phyloP scores from a whole-genome alignment of 2,113 vertebrate species.

The Microcebus jonahi region DNA sequence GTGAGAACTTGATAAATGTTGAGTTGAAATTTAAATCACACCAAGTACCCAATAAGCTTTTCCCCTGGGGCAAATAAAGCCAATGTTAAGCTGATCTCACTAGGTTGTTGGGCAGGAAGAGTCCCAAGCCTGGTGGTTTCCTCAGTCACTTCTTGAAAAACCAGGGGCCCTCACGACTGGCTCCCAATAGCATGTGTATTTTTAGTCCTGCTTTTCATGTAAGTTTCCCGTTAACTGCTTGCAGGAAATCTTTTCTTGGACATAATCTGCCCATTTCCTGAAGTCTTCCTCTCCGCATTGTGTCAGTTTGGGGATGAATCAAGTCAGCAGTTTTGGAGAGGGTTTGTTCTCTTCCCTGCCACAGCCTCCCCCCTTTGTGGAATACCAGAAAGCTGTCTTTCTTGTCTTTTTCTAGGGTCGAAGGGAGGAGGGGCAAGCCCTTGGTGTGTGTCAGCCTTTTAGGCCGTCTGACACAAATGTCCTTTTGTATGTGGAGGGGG shows the following conservation, averaged over 20 bases:
- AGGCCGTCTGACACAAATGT: slow-evolving; percentile 63
- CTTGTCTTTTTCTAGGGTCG: slow-evolving; percentile 53
- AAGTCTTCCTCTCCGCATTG: slow-evolving; percentile 73
- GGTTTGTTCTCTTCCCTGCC: slow-evolving; percentile 45
- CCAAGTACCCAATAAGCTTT: not conserved
- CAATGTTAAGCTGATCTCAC: not conserved
- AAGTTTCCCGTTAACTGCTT: slow-evolving; percentile 78
- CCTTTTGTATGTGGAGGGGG: slow-evolving; percentile 67
- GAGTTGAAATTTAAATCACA: slow-evolving; percentile 8
- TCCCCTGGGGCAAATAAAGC: not conserved
- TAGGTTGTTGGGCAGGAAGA: not conserved
- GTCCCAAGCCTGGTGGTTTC: slow-evolving; percentile 18
- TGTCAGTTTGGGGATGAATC: slow-evolving; percentile 74
- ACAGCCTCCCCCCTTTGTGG: slow-evolving; percentile 30
- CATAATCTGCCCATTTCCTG: slow-evolving; percentile 77
- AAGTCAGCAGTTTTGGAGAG: slow-evolving; percentile 71
- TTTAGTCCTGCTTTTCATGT: slow-evolving; percentile 77
- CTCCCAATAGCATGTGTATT: slow-evolving; percentile 70
- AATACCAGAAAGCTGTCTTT: slow-evolving; percentile 73
- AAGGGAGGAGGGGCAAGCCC: slow-evolving; percentile 25
- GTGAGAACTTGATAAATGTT: not conserved
- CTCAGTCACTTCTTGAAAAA: slow-evolving; percentile 47
- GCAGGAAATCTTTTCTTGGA: slow-evolving; percentile 81
- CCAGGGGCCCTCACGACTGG: not conserved
- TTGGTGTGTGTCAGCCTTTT: slow-evolving; percentile 63